Evolutionary conservation across 2,113 vertebrate genomes (phyloP), one percentile per base, ranked within the genome.

Genomic region (Misgurnus mizolepis): DNA sequence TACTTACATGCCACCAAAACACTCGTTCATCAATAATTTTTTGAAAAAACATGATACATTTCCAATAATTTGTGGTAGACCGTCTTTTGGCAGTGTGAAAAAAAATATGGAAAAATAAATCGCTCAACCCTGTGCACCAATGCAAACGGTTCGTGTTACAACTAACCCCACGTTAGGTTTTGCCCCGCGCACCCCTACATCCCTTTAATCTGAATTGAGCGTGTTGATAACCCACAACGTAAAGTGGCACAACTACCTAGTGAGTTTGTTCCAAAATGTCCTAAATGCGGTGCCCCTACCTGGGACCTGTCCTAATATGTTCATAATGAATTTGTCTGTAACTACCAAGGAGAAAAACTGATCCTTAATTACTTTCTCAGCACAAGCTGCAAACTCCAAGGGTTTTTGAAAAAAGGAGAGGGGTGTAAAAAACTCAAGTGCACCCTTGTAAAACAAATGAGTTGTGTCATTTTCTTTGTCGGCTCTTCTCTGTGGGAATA

Each of bases 371-470:
- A 79, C 45, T 45, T 82, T 18, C 56, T 0, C 53, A 68, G 61
- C 58, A 55, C n/a, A 39, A 67, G 65, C 39, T 65, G 80, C 65
- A 70, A 11, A 75, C 76, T 79, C 78, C 70, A 66, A 82, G 66
- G 70, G 53, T 75, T 80, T 79, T 45, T 50, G 15, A 72, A 88
- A 22, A 22, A 55, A 81, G 50, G 69, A 72, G 5, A 65, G 49
- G 8, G 17, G 27, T 39, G 6, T 41, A 70, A 73, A 80, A 89
- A 84, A 83, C 90, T 90, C 89, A 87, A 88, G 87, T 86, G 88
- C 87, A 92, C 90, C 90, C 90, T 91, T 91, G 90, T 91, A 91
- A 91, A 89, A 92, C 91, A 91, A 92, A 93, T 89, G 88, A 88
- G 86, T 89, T 91, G 89, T 91, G 89, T 91, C 89, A 91, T 90